Base-by-base conservation (phyloP, 2,888 invertebrate species). In the Pinctada fucata region DNA sequence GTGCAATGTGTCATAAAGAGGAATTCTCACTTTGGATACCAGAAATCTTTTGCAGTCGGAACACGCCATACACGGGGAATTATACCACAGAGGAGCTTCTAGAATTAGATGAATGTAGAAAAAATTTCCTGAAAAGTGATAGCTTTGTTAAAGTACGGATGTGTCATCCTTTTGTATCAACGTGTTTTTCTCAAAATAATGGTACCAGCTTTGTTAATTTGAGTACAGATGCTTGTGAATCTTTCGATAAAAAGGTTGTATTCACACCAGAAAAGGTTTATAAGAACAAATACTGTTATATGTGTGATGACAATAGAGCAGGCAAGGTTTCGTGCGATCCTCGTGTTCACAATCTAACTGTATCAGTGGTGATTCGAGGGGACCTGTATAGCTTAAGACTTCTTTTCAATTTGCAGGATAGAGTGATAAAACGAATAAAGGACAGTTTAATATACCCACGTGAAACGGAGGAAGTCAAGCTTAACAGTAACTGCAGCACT, bases 1-100 rank as follows among this genome's bases (percentile, higher is more conserved):
- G 78, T 51, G 73, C 78, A 2, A 72, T 67, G 10, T 78, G 78
- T 69, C 52, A 78, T 48, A 3, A 45, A 0, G 78, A 78, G n/a
- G 69, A 73, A 3, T 78, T 58, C 16, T 2, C 58, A 8, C 47
- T 45, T 10, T 78, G 78, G 78, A 52, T 52, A 8, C 48, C 72
- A 50, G 78, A 72, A 3, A 64, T 72, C 50, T 58, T 52, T 3
- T 78, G 78, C 67, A 6, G 47, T n/a, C 68, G 73, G 73, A 48
- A 31, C 10, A 10, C 63, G 10, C 67, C 51, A 10, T 6, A 47
- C 31, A 47, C 51, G 3, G 69, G 58, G 6, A 73, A 78, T 45
- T 66, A 50, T 47, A 66, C 68, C 45, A 48, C 72, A n/a, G 48
- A 16, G 8, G 72, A 49, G n/a, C 47, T 78, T 2, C 31, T n/a